These are phyloP conservation scores for Platycnemis pennipes DNA, from an alignment of 2,888 invertebrate genomes.

Conservation along the genomic window DNA sequence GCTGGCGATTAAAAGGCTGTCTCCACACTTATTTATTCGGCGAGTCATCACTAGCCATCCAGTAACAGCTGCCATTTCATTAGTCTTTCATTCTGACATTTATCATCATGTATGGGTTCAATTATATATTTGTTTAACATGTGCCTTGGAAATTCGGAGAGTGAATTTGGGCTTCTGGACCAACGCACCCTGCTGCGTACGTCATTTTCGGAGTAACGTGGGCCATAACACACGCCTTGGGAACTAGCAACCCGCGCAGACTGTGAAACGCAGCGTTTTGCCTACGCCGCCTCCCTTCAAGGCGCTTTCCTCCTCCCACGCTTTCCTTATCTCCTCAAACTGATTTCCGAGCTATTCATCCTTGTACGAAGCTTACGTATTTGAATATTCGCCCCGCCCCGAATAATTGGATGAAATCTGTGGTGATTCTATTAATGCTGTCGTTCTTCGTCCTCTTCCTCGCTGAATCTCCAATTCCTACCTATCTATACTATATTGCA, in stretches of 20 bases:
- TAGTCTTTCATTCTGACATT: too few species aligned
- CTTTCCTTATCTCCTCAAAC: background rate
- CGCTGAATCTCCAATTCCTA: too few species aligned
- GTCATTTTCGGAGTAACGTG: background rate
- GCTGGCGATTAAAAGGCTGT: too few species aligned
- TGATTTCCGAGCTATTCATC: background rate
- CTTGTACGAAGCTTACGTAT: background rate
- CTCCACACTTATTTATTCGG: too few species aligned
- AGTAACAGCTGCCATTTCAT: too few species aligned
- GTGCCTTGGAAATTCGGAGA: too few species aligned
- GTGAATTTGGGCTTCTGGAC: too few species aligned
- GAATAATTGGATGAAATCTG: background rate
- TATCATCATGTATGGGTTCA: too few species aligned
- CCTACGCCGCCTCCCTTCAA: background rate
- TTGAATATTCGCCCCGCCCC: background rate
- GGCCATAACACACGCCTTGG: constrained; percentile 16
- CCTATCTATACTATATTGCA: too few species aligned
- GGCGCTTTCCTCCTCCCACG: background rate
- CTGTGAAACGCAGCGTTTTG: constrained; percentile 46
- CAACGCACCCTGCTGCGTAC: background rate
- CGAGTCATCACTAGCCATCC: too few species aligned
- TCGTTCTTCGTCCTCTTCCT: background rate
- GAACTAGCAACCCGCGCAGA: constrained; percentile 43
- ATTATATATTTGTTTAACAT: too few species aligned
- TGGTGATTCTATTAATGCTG: too few species aligned